Conservation (phyloP, 1,140 invertebrate species). For the Cotesia chilonis region DNA sequence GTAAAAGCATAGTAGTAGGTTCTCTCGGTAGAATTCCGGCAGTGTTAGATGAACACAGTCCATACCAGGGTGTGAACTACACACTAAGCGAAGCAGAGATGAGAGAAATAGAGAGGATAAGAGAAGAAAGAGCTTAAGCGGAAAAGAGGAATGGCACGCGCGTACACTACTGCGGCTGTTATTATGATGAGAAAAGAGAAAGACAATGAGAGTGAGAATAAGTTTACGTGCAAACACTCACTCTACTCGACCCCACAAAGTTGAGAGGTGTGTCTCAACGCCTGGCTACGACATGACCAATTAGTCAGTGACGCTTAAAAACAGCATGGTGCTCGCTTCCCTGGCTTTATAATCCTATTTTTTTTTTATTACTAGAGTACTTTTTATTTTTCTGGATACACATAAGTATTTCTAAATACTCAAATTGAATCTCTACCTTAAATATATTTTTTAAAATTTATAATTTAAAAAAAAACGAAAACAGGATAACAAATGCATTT, state of each 20-base stretch:
- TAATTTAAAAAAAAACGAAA: not conserved
- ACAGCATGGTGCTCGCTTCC: conserved; percentile 52
- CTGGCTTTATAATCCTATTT: not conserved
- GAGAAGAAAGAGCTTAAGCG: conserved; percentile 21
- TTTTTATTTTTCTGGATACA: not conserved
- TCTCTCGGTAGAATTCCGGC: not conserved
- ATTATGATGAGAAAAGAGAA: conserved; percentile 24
- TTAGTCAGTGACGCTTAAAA: conserved; percentile 66
- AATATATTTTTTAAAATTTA: no score
- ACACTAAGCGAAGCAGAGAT: conserved; percentile 24
- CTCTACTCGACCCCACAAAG: conserved; percentile 33
- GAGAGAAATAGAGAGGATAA: conserved; percentile 29
- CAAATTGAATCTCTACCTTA: no score
- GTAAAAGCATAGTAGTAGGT: not conserved
- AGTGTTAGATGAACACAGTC: not conserved
- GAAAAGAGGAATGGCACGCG: conserved; percentile 23
- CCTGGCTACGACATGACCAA: conserved; percentile 66
- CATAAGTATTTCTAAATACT: no score
- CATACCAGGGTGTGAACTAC: conserved; percentile 19
- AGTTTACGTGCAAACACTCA: not conserved
- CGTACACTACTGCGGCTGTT: not conserved
- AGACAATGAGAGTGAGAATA: conserved; percentile 24
- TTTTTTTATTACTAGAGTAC: not conserved
- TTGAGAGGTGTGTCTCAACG: conserved; percentile 58
- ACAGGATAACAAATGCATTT: not conserved